Base-by-base conservation (phyloP, 2,888 invertebrate species). In the Scaptomyza reducta region DNA sequence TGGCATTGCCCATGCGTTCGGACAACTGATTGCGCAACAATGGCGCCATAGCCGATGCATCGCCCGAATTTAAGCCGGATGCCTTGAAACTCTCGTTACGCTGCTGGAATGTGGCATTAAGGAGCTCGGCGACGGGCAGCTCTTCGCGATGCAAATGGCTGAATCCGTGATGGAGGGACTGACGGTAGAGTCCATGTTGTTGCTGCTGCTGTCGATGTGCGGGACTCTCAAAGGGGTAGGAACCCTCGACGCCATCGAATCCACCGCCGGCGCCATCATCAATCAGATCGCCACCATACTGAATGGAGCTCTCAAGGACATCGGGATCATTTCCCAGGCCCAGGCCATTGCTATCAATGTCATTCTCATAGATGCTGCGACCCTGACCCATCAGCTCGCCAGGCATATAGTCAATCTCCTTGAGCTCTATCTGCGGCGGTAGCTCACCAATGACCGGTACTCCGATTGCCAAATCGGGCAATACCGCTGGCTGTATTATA, bases 361-460 rank as follows among this genome's bases (percentile, higher is more conserved):
- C 84, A 18, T 78, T 74, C 53, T 87, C 82, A 38, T 79, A 78
- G 58, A 85, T 79, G 40, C 68, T 70, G 27, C 78, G 76, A 1
- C 59, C 61, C 44, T 78, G 63, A 0, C 68, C 84, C 56, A 72
- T 3, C 6, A 84, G 47, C 57, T 90, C 90, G 16, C 84, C 89
- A 14, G 91, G 90, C 88, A 91, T 89, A 63, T 89, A 91, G 76
- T 91, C 92, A 70, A 92, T 91, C 84, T 92, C 91, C 73, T 90
- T 91, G 2, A 92, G 80, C 72, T 92, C 91, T 63, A 92, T 91
- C 79, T 92, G 92, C 16, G 92, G 92, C 16, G 92, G 92, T 31
- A 92, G 64, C 70, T 92, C 92, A 2, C 91, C 92, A 61, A 92
- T 92, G 2, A 92, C 91, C 0, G 92, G 92, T 16, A 92, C 91